These are phyloP conservation scores for Phenganax stokvisi DNA, from an alignment of 92 coral and sea anemone species.

Conservation along the genomic window DNA sequence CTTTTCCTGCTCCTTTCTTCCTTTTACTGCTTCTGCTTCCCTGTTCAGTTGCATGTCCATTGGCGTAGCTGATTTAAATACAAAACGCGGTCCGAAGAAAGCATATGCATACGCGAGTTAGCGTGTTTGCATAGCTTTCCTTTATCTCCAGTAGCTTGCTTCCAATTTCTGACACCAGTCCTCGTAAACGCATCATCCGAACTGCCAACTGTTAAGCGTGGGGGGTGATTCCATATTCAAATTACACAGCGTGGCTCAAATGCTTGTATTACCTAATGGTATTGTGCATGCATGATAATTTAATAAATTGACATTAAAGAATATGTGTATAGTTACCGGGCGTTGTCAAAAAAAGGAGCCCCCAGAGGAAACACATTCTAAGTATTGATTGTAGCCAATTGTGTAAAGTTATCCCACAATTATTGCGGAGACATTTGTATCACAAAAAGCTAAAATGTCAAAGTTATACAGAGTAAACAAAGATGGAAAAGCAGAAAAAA, in stretches of 20 bases:
- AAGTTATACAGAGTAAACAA: too few relatives aligned
- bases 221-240: neutral
- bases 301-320: neutral
- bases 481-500: too few relatives aligned
- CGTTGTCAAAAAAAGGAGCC: too few relatives aligned
- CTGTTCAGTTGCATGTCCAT: conserved; percentile 22
- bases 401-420: too few relatives aligned
- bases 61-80: conserved; percentile 12
- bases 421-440: too few relatives aligned
- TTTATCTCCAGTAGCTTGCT: conserved; percentile 16
- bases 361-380: too few relatives aligned
- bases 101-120: conserved; percentile 25
- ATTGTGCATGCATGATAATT: neutral
- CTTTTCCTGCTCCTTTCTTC: conserved; percentile 23
- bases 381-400: too few relatives aligned
- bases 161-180: conserved; percentile 15
- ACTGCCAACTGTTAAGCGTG: conserved; percentile 15
- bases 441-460: too few relatives aligned
- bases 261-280: neutral
- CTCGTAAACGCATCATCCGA: conserved; percentile 28
- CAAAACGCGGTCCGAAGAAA: conserved; percentile 10
- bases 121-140: conserved; percentile 23
- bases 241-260: neutral
- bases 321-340: too few relatives aligned
- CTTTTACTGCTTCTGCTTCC: neutral